Percentiles rank a stretch among this genome's conserved stretches.
phyloP scores from a whole-genome alignment of 1,140 invertebrate species.

The Cotesia typhae region DNA sequence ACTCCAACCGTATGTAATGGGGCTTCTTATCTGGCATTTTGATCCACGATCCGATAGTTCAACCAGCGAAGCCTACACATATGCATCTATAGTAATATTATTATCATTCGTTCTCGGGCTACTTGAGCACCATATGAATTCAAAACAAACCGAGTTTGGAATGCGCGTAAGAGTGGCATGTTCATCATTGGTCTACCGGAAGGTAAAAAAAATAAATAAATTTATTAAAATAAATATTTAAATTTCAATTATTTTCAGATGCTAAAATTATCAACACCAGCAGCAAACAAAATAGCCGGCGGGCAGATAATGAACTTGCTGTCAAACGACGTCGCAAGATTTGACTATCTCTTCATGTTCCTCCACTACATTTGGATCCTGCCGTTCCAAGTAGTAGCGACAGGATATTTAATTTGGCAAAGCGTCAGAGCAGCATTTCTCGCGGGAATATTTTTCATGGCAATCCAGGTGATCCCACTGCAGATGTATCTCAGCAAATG shows the following conservation, averaged over 20 bases:
- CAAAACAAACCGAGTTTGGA: constrained; percentile 63
- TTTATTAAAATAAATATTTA: neutral
- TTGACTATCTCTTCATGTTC: constrained; percentile 59
- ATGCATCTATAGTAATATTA: constrained; percentile 61
- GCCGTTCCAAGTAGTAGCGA: constrained; percentile 74
- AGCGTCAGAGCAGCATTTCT: constrained; percentile 69
- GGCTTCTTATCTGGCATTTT: constrained; percentile 64
- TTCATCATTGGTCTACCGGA: constrained; percentile 68
- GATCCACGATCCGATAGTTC: constrained; percentile 54
- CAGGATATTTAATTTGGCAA: constrained; percentile 72
- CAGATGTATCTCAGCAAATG: constrained; percentile 76
- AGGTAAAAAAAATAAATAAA: constrained; percentile 54
- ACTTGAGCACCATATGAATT: constrained; percentile 59
- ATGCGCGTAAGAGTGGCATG: constrained; percentile 67
- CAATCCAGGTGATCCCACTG: constrained; percentile 71
- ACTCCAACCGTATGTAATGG: constrained; percentile 57
- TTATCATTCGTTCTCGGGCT: constrained; percentile 57
- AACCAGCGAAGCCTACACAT: constrained; percentile 58
- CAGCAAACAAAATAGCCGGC: constrained; percentile 72
- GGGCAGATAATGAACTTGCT: constrained; percentile 88
- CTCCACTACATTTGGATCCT: constrained; percentile 78
- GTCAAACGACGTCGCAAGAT: constrained; percentile 79
- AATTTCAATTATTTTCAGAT: constrained; percentile 44
- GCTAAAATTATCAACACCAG: constrained; percentile 57
- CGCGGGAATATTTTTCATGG: constrained; percentile 70